These are phyloP conservation scores for Dolichopus griseipennis DNA, from an alignment of 2,888 invertebrate species.

Conservation along the genomic window DNA sequence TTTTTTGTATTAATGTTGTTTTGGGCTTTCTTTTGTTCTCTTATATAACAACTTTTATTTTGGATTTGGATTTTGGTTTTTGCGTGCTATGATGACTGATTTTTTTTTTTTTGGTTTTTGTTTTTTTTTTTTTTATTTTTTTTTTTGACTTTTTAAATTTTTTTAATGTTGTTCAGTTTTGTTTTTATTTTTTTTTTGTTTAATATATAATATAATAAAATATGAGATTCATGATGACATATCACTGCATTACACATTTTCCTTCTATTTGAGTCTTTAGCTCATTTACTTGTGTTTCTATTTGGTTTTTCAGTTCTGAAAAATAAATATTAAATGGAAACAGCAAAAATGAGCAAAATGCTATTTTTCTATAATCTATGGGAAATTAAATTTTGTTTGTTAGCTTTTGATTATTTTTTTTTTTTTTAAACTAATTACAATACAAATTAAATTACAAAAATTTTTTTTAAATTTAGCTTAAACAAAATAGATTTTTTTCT, in stretches of 20 bases:
- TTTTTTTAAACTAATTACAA: neutral
- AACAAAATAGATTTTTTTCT: neutral
- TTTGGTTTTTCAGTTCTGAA: slow-evolving; percentile 94
- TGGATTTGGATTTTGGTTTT: neutral
- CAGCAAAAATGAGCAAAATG: slow-evolving; percentile 41
- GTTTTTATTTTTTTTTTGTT: slow-evolving; percentile 18
- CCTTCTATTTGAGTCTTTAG: slow-evolving; percentile 93
- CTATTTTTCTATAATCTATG: slow-evolving; percentile 17
- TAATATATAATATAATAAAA: slow-evolving; percentile 24
- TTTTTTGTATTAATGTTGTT: too few relatives aligned
- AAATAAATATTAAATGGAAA: slow-evolving; percentile 46
- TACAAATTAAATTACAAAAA: neutral
- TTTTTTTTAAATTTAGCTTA: neutral
- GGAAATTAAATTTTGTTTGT: neutral
- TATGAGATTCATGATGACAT: slow-evolving; percentile 40
- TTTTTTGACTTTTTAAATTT: slow-evolving; percentile 22
- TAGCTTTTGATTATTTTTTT: slow-evolving; percentile 12
- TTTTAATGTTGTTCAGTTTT: slow-evolving; percentile 21
- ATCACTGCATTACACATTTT: slow-evolving; percentile 93
- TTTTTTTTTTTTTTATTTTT: slow-evolving; percentile 20
- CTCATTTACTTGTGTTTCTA: slow-evolving; percentile 95
- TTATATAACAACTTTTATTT: slow-evolving; percentile 4
- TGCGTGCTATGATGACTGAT: slow-evolving; percentile 9
- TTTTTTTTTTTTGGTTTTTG: slow-evolving; percentile 21
- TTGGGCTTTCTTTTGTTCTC: too few relatives aligned